phyloP scores from a whole-genome alignment of 2,888 invertebrate species.

The Drosophila atripex region DNA sequence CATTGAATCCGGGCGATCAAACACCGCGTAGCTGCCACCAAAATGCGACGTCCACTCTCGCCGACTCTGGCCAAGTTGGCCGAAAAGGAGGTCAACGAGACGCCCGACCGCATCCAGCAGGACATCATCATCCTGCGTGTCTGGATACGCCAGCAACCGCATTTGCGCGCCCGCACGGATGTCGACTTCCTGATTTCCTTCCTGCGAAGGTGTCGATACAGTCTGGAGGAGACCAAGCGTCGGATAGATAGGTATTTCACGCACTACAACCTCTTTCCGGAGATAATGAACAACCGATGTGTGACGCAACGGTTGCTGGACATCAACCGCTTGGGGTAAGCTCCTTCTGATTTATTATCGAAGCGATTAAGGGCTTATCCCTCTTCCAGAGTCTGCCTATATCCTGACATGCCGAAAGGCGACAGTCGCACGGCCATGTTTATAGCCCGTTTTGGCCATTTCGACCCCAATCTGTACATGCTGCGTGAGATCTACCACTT shows the following conservation, averaged over 20 bases:
- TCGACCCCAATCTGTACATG: constrained; percentile 69
- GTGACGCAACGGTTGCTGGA: constrained; percentile 69
- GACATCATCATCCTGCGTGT: constrained; percentile 84
- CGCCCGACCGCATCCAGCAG: constrained; percentile 82
- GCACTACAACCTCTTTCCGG: constrained; percentile 73
- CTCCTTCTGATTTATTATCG: background rate
- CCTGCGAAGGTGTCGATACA: constrained; percentile 74
- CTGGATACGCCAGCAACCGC: constrained; percentile 85
- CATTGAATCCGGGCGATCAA: constrained; percentile 23
- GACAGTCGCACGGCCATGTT: constrained; percentile 72
- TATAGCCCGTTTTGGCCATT: constrained; percentile 72
- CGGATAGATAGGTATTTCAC: constrained; percentile 75
- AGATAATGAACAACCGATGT: constrained; percentile 69
- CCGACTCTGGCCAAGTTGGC: constrained; percentile 82
- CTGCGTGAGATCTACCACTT: constrained; percentile 75
- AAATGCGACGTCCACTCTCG: constrained; percentile 76
- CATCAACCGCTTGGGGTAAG: constrained; percentile 77
- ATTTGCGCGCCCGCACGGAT: constrained; percentile 82
- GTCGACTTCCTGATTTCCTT: constrained; percentile 78
- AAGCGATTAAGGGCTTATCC: background rate
- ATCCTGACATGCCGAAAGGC: constrained; percentile 73
- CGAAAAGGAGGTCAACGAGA: constrained; percentile 84
- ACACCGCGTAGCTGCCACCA: constrained; percentile 42
- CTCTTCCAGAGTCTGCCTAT: constrained; percentile 57
- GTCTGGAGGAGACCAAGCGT: constrained; percentile 77